Conservation (phyloP, 64 coral and sea anemone genomes). For the Platygyra sinensis region DNA sequence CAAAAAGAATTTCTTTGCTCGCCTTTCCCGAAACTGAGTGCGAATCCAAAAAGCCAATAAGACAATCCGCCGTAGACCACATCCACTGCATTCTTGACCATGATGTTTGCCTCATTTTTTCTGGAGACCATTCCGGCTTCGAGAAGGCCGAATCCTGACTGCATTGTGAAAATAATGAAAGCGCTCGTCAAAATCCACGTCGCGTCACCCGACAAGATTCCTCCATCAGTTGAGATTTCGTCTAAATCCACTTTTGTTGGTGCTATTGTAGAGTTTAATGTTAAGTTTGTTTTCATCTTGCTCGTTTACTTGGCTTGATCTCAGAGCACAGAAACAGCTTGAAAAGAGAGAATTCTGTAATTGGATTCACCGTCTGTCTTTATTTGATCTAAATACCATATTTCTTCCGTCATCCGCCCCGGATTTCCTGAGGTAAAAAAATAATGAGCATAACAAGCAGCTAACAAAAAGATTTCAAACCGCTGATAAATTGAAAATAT, state of each 20-base stretch:
- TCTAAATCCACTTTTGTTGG: background rate
- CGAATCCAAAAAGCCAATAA: conserved; percentile 66
- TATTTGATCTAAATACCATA: too few relatives aligned
- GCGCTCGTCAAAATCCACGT: conserved; percentile 64
- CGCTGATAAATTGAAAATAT: background rate
- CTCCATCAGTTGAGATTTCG: background rate
- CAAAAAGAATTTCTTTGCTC: conserved; percentile 24
- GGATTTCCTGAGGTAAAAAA: background rate
- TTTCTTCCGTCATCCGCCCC: too few relatives aligned
- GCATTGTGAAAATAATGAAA: conserved; percentile 72
- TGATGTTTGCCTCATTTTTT: conserved; percentile 74
- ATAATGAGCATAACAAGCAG: background rate
- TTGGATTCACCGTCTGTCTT: too few relatives aligned
- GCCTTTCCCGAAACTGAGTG: conserved; percentile 45
- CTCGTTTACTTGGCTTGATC: background rate
- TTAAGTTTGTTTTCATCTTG: background rate
- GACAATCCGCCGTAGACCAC: conserved; percentile 61
- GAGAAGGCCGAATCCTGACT: conserved; percentile 67
- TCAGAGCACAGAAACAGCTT: too few relatives aligned
- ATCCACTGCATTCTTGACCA: conserved; percentile 65
- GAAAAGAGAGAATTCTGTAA: too few relatives aligned
- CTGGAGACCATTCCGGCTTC: conserved; percentile 70
- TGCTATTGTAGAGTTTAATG: background rate
- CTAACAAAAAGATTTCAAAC: background rate
- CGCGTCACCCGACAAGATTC: conserved; percentile 39